These are phyloP conservation scores for Rattus norvegicus DNA, from an alignment of 2,113 vertebrate species.

Conservation along the genomic window DNA sequence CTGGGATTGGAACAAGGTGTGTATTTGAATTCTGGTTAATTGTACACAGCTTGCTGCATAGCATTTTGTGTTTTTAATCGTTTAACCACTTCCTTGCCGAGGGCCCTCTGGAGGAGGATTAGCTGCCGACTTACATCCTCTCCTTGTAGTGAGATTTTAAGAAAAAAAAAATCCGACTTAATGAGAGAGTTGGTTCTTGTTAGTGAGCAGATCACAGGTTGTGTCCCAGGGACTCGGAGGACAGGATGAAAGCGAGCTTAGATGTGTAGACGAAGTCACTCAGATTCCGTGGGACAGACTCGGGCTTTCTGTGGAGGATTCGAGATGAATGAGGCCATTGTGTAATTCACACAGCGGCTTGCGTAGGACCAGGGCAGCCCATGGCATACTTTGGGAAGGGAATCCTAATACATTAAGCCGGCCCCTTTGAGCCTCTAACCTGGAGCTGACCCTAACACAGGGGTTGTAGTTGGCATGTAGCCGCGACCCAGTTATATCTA, in stretches of 20 bases:
- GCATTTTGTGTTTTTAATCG: conserved; percentile 87
- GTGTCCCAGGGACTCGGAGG: conserved; percentile 37
- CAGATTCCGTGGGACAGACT: neutral
- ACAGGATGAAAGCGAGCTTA: neutral
- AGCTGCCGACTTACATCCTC: conserved; percentile 56
- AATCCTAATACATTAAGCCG: neutral
- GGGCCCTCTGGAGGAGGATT: conserved; percentile 74
- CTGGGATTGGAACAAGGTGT: conserved; percentile 93
- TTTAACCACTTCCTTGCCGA: conserved; percentile 89
- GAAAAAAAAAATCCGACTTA: conserved; percentile 29
- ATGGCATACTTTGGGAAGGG: neutral
- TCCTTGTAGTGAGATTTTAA: conserved; percentile 45
- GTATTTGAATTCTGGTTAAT: conserved; percentile 97
- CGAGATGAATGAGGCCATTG: conserved; percentile 9
- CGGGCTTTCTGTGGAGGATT: conserved; percentile 1
- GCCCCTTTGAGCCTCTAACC: neutral
- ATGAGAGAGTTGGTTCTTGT: conserved; percentile 75
- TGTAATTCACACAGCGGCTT: neutral
- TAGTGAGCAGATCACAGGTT: conserved; percentile 56
- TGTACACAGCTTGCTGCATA: conserved; percentile 93
- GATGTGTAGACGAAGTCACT: neutral
- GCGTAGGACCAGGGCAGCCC: neutral
- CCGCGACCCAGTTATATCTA: neutral
- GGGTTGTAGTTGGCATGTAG: neutral
- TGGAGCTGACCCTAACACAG: neutral